Base-by-base conservation (phyloP, 2,888 invertebrate species). In the Liopterus haemorrhoidalis region DNA sequence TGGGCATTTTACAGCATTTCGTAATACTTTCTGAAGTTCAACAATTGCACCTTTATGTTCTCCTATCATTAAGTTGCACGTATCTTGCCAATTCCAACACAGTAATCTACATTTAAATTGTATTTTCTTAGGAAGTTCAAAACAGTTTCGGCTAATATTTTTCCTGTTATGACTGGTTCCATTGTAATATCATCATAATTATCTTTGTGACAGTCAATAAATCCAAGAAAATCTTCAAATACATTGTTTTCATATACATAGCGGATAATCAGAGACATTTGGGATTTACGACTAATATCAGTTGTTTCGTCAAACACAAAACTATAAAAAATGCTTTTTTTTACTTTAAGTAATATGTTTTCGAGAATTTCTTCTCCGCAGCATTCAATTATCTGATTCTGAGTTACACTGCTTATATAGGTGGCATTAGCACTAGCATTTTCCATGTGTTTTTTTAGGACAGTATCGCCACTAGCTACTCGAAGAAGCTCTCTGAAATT, bases 301-400 rank as follows among this genome's bases (percentile, higher is more conserved):
- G 58, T 59, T n/a, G 57, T 61, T 49, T 60, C 58, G 32, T 61
- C 57, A 42, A 59, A 60, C 15, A 60, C 46, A 27, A 56, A 50
- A 22, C 53, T 42, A 47, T 51, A 59, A 40, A 46, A 57, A n/a
- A 35, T 50, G 45, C 14, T 48, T 39, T 39, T 47, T 46, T 52
- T 43, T 24, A 49, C 45, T 33, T 46, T 41, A 24, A 18, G 24
- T 31, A 53, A 39, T 43, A 57, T 53, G 25, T 24, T 43, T 35
- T 54, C 42, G 42, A 50, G 46, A 30, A 57, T 55, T 38, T 52
- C 54, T 48, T 54, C 54, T 45, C 49, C 52, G 33, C 56, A 57
- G 11, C 43, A 40, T 20, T 51, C 49, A 36, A 60, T 59, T 11
- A 59, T 27, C 40, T 55, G 45, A 43, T 59, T 61, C 50, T 58